Evolutionary conservation across 1,140 invertebrate species (phyloP).

Genomic region (Pseudomyrmex concolor): DNA sequence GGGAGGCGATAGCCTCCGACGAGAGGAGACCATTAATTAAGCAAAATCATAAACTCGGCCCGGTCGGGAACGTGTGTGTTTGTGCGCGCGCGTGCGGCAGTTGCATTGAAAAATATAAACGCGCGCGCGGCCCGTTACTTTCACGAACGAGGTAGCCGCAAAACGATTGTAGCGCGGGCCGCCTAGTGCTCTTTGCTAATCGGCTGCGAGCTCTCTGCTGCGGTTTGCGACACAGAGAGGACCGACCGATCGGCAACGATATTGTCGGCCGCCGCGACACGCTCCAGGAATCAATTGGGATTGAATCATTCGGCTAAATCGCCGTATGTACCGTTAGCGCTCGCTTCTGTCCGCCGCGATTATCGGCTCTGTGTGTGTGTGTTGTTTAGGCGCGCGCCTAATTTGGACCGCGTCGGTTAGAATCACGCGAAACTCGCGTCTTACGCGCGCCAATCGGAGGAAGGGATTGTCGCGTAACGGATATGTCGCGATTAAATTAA

Average conservation of each 20-base stretch:
- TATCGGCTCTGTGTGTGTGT: neutral
- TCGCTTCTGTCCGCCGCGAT: neutral
- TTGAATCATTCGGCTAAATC: slow-evolving; percentile 41
- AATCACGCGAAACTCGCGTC: slow-evolving; percentile 28
- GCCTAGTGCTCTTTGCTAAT: slow-evolving; percentile 39
- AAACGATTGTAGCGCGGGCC: neutral
- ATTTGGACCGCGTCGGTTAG: neutral
- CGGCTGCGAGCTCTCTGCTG: slow-evolving; percentile 15
- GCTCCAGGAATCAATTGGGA: slow-evolving; percentile 28
- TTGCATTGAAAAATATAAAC: slow-evolving; percentile 69
- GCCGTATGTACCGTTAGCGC: neutral
- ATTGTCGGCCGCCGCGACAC: slow-evolving; percentile 63
- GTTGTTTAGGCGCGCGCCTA: neutral
- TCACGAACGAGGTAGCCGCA: slow-evolving; percentile 63
- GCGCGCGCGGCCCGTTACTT: slow-evolving; percentile 66
- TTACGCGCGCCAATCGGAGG: neutral
- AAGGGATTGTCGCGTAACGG: neutral
- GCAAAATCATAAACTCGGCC: slow-evolving; percentile 77
- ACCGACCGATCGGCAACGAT: slow-evolving; percentile 63
- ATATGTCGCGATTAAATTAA: slow-evolving; percentile 11
- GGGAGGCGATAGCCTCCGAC: slow-evolving; percentile 43
- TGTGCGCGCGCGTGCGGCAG: slow-evolving; percentile 27
- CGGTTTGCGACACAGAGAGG: slow-evolving; percentile 57
- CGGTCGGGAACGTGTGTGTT: slow-evolving; percentile 45
- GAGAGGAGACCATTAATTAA: slow-evolving; percentile 77